Evolutionary conservation across 1,140 invertebrate species (phyloP), one percentile per base, ranked within the genome.

Genomic region (Nebria ingens): DNA sequence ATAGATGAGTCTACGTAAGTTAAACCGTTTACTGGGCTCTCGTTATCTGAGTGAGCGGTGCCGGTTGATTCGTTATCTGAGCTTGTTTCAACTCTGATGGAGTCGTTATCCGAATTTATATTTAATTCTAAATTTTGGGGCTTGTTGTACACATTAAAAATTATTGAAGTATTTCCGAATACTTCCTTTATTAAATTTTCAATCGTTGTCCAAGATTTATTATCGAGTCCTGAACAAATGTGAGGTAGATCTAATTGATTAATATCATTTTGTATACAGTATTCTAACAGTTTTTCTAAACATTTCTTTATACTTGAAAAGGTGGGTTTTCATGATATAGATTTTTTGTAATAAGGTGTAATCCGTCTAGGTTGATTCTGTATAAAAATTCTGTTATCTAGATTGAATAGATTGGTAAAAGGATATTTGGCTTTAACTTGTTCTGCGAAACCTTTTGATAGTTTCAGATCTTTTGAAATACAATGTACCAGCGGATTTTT

Each of bases 11-110:
- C 38, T 19, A 22, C 12, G 22, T 57, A 57, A 2, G 52, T 51
- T n/a, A 29, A 23, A 15, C 53, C 56, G 11, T 54, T 19, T 12
- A 57, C 54, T 17, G 53, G 53, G 19, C 54, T 22, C 54, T 54
- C 40, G 20, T 23, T 19, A 17, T 6, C 15, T 20, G 40, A 34
- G n/a, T 57, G 56, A 15, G 53, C 21, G 2, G 53, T 57, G n/a
- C n/a, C n/a, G n/a, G n/a, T n/a, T n/a, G n/a, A n/a, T 42, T 52
- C n/a, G 4, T 3, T 15, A 53, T 55, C 49, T 4, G 11, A 9
- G 3, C 17, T 9, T 6, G 25, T 29, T 29, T 29, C 25, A 6
- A 13, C 25, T 6, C 4, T 29, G 25, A 29, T 13, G 4, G 25
- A 29, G 13, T 29, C 25, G 25, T 4, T 29, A 4, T 29, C 13